Conservation (phyloP, 1,140 invertebrate genomes). For the Gryllus bimaculatus region DNA sequence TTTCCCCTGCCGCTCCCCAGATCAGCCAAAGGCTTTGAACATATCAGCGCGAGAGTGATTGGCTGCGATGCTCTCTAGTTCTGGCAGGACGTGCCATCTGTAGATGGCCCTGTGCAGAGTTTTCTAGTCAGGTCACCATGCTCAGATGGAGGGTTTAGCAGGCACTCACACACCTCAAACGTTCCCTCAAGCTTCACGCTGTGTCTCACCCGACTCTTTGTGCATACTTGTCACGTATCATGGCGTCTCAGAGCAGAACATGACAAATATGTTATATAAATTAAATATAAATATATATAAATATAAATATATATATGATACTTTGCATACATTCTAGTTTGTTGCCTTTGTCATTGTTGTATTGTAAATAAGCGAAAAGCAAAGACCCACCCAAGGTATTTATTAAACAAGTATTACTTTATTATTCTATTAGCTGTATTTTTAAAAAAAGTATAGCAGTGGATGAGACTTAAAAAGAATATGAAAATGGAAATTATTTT, state of each 20-base stretch:
- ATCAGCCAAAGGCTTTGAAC: neutral
- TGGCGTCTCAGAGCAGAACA: neutral
- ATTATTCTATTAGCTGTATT: neutral
- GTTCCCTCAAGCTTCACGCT: neutral
- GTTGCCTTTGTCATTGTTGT: conserved; percentile 20
- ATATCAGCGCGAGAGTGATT: neutral
- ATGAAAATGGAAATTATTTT: neutral
- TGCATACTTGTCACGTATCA: conserved; percentile 8
- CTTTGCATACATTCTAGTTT: conserved; percentile 19
- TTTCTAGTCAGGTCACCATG: neutral
- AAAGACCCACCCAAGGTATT: neutral
- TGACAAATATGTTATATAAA: neutral
- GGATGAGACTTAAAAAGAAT: neutral
- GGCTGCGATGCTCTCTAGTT: neutral
- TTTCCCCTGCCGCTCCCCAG: neutral
- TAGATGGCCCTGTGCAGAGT: neutral
- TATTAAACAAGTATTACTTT: conserved; percentile 17
- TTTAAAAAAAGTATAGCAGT: conserved; percentile 7
- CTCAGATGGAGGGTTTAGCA: neutral
- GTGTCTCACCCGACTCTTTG: conserved; percentile 7
- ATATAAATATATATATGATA: neutral
- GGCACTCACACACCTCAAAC: neutral
- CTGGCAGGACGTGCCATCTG: neutral
- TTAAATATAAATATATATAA: conserved; percentile 8
- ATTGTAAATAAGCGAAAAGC: conserved; percentile 17